Percentiles rank a stretch among this genome's conserved stretches.
Conservation (phyloP, 1,140 invertebrate genomes). For the Plutomurus gul region DNA sequence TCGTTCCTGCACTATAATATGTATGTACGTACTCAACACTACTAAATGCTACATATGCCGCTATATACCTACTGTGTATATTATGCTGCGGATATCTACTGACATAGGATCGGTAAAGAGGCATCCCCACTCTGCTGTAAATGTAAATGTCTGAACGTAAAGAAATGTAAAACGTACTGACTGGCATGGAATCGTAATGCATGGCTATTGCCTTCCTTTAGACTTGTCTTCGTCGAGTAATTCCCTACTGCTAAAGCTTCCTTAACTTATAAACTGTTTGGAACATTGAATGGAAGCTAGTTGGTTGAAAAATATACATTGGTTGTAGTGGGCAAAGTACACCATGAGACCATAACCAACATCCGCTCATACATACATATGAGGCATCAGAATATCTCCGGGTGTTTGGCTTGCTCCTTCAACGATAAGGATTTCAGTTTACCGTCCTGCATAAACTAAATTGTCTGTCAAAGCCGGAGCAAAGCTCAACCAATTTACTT, state of each 20-base stretch:
- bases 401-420: not conserved
- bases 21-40: no score
- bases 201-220: not conserved
- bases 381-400: not conserved
- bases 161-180: slow-evolving; percentile 8
- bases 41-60: not conserved
- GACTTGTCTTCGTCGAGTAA: not conserved
- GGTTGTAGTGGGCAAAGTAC: slow-evolving; percentile 3
- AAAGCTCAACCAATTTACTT: slow-evolving; percentile 19
- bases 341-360: slow-evolving; percentile 12
- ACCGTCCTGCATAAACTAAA: not conserved
- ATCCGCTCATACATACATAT: slow-evolving; percentile 11
- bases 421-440: not conserved
- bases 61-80: not conserved
- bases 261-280: not conserved
- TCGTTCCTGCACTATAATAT: no score
- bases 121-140: not conserved
- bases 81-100: no score
- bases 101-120: not conserved
- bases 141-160: not conserved
- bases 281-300: not conserved
- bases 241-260: not conserved
- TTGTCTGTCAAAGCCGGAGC: slow-evolving; percentile 1
- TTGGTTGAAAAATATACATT: not conserved
- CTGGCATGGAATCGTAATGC: not conserved